A percentile compares a stretch with the other conserved stretches of the same genome.
These are phyloP conservation scores for Clarias gariepinus DNA, from an alignment of 2,113 vertebrate genomes.

Conservation along the genomic window DNA sequence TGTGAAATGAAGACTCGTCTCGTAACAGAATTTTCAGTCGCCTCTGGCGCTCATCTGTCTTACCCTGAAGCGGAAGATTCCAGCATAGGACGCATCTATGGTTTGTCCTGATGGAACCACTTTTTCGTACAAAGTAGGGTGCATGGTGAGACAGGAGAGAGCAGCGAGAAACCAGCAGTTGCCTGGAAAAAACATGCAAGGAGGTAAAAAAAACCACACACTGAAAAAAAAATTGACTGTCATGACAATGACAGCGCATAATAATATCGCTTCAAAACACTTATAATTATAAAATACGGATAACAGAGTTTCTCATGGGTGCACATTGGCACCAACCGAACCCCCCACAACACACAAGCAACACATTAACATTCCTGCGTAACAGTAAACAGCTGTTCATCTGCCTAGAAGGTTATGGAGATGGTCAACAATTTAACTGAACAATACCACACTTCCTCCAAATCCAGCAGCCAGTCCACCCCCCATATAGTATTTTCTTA, in stretches of 20 bases:
- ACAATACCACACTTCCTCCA: neutral
- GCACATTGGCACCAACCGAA: neutral
- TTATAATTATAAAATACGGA: neutral
- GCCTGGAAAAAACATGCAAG: slow-evolving; percentile 55
- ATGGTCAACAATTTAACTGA: neutral
- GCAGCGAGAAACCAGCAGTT: slow-evolving; percentile 80
- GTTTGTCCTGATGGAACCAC: slow-evolving; percentile 74
- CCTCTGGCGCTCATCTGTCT: neutral
- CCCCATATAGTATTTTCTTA: neutral
- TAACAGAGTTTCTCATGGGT: neutral
- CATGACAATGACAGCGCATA: neutral
- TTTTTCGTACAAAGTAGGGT: slow-evolving; percentile 70
- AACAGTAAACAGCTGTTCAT: slow-evolving; percentile 64
- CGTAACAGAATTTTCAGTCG: neutral
- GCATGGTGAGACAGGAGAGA: slow-evolving; percentile 75
- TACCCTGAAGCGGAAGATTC: slow-evolving; percentile 77
- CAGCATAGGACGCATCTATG: slow-evolving; percentile 67
- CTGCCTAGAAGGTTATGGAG: slow-evolving; percentile 14
- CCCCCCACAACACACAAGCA: neutral
- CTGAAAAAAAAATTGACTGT: slow-evolving; percentile 1
- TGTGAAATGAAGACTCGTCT: neutral
- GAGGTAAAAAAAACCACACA: neutral
- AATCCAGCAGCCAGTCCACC: neutral
- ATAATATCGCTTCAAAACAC: neutral
- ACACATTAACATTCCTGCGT: slow-evolving; percentile 53